Evolutionary conservation across 2,888 invertebrate genomes (phyloP).

Genomic region (Boloria selene): DNA sequence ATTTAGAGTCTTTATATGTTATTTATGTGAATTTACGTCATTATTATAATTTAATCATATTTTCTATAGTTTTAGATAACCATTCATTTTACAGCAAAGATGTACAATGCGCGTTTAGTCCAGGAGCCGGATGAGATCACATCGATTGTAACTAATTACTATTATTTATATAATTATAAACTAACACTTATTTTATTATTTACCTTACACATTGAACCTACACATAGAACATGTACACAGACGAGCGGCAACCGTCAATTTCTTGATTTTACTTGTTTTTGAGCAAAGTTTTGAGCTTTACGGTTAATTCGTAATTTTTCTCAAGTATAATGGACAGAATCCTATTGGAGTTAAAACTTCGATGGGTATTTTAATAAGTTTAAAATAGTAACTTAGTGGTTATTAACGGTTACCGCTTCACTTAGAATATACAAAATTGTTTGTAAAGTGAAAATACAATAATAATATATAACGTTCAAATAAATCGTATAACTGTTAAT

Average conservation of each 20-base stretch:
- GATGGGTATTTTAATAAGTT: too few relatives aligned
- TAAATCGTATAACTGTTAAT: too few relatives aligned
- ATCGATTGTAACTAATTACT: conserved; percentile 9
- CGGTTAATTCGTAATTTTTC: too few relatives aligned
- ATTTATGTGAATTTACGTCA: too few relatives aligned
- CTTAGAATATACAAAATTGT: conserved; percentile 12
- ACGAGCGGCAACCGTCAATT: conserved; percentile 11
- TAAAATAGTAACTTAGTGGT: too few relatives aligned
- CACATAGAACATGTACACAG: background rate
- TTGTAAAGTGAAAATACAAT: background rate
- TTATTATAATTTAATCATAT: too few relatives aligned
- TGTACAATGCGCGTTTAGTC: conserved; percentile 3
- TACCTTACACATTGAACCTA: conserved; percentile 10
- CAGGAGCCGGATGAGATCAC: conserved; percentile 22
- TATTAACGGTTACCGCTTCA: conserved; percentile 17
- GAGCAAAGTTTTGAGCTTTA: conserved; percentile 15
- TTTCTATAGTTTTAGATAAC: background rate
- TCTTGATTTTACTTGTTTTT: background rate
- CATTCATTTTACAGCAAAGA: background rate
- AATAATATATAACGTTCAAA: background rate
- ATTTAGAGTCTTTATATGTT: too few relatives aligned
- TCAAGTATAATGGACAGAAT: too few relatives aligned
- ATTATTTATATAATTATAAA: too few relatives aligned
- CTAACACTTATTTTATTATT: conserved; percentile 14
- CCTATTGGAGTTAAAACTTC: too few relatives aligned